These are phyloP conservation scores for Himalopsyche anomala DNA, from an alignment of 2,888 invertebrate species.

Conservation along the genomic window DNA sequence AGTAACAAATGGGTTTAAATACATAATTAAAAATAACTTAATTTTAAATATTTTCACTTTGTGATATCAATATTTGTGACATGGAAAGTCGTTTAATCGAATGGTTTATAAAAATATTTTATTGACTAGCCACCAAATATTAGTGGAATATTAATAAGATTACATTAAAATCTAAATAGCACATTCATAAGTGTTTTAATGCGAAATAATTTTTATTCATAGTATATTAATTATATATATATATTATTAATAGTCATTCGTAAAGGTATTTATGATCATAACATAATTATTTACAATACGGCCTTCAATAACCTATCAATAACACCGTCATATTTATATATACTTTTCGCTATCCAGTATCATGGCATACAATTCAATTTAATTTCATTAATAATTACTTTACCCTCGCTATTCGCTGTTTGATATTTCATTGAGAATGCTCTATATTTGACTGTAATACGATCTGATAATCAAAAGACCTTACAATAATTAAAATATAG, in stretches of 20 bases:
- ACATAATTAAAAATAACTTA: constrained; percentile 31
- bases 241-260: constrained; percentile 15
- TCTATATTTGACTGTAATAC: no score
- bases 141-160: constrained; percentile 32
- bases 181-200: constrained; percentile 13
- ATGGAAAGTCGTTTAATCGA: constrained; percentile 15
- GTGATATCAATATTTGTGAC: constrained; percentile 23
- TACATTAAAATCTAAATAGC: constrained; percentile 34
- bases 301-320: not conserved
- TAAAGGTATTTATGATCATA: constrained; percentile 2
- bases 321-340: not conserved
- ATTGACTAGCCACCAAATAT: constrained; percentile 38
- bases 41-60: constrained; percentile 18
- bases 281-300: not conserved
- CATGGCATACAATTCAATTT: constrained; percentile 27
- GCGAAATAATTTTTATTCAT: not conserved
- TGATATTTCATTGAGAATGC: no score
- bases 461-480: no score
- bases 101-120: constrained; percentile 39
- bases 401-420: no score
- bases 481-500: no score
- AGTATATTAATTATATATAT: not conserved
- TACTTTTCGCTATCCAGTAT: not conserved
- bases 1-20: not conserved
- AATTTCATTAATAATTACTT: not conserved